Evolutionary conservation across 2,888 invertebrate species (phyloP), one percentile per base, ranked within the genome.

Genomic region (Ischnura elegans): DNA sequence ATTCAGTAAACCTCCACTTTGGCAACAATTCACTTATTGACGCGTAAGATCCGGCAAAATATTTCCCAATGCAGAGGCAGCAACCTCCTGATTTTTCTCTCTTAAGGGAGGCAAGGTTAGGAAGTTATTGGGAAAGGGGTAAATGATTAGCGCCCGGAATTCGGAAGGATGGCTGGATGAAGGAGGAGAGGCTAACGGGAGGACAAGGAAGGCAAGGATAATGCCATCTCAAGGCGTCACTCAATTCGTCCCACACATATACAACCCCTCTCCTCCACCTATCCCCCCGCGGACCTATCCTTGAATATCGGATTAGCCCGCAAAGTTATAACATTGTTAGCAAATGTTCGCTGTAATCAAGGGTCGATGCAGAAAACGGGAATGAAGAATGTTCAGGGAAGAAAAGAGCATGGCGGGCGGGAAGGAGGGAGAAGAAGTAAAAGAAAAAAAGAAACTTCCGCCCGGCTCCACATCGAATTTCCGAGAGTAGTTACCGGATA

Each of bases 261-360:
- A 0, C 25, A 8, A 10, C 76, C 66, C 29, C 10, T 36, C 29
- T 16, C 76, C 8, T n/a, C n/a, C n/a, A 1, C n/a, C 0, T 6
- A 25, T n/a, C 61, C 61, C 61, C 19, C 51, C 51, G 51, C 1
- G n/a, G 19, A 21, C 61, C 61, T 6, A 76, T 36, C 76, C 76
- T 13, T 36, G 76, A 76, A 76, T 76, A 76, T 76, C 76, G 76
- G 36, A 76, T 76, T 76, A 36, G 8, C 76, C 76, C 76, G 10
- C 76, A 76, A 76, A 76, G 76, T 76, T 76, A 76, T 76, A 76
- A 76, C 25, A 36, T 76, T 76, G 76, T 76, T 76, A 76, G 76
- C 76, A 76, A 36, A 76, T 76, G 76, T 76, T 76, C 76, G 76
- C 76, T 36, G 76, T 76, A 76, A 76, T 76, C 76, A 76, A 76